A percentile compares a stretch with the other conserved stretches of the same genome.
These are phyloP conservation scores for Rhynchotus rufescens DNA, from an alignment of 2,797 vertebrate genomes.

Conservation along the genomic window DNA sequence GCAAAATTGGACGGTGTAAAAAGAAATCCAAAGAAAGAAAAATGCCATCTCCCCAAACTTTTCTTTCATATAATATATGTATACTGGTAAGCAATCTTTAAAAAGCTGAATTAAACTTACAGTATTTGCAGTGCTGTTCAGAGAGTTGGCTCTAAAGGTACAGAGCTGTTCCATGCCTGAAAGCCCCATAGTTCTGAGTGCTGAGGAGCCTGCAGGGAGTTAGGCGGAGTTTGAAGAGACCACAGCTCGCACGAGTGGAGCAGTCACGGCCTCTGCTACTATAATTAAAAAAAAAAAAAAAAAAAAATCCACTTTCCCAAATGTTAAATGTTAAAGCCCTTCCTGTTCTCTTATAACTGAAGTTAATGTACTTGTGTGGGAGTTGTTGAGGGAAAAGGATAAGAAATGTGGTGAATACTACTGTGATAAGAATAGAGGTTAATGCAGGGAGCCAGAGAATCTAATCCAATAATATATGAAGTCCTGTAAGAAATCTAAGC, in stretches of 20 bases:
- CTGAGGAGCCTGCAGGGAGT: neutral
- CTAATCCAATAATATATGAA: neutral
- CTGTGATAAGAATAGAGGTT: neutral
- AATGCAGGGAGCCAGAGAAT: neutral
- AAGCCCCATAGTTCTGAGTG: accelerated
- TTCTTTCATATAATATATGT: neutral
- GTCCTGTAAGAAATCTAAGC: neutral
- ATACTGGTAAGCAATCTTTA: neutral
- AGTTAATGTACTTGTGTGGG: neutral
- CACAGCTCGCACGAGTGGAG: neutral
- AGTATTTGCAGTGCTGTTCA: neutral
- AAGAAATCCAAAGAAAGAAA: too few relatives aligned
- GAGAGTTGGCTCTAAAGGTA: neutral
- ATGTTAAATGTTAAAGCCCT: neutral
- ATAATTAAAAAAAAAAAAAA: neutral
- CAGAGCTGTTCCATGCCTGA: neutral
- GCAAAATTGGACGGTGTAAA: neutral
- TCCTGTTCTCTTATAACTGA: neutral
- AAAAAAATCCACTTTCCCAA: neutral
- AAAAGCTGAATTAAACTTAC: too few relatives aligned
- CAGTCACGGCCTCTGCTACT: neutral
- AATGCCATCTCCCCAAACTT: neutral
- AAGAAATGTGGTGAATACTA: neutral
- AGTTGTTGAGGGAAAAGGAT: neutral
- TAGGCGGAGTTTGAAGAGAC: neutral